phyloP scores from a whole-genome alignment of 2,888 invertebrate genomes.

The Nowickia ferox region DNA sequence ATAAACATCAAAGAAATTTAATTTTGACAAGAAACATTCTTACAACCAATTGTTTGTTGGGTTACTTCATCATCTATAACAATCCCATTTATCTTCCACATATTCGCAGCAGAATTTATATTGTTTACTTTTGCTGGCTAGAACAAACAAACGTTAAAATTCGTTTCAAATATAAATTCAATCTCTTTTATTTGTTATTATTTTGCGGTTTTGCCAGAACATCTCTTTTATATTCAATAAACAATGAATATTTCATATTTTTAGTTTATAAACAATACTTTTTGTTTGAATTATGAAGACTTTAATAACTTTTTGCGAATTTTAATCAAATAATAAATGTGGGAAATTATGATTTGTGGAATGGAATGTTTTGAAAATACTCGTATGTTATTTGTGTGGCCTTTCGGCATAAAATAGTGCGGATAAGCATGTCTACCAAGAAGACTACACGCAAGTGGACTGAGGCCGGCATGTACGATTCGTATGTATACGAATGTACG shows the following conservation, averaged over 20 bases:
- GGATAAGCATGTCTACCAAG: too few relatives aligned
- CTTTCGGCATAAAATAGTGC: too few relatives aligned
- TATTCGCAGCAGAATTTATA: neutral
- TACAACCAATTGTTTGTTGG: neutral
- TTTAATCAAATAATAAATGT: neutral
- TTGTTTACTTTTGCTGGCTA: slow-evolving; percentile 11
- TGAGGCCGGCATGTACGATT: too few relatives aligned
- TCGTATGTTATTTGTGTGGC: too few relatives aligned
- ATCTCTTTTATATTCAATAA: slow-evolving; percentile 14
- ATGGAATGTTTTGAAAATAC: neutral
- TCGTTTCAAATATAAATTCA: slow-evolving; percentile 9
- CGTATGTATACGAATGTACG: too few relatives aligned
- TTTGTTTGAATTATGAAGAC: neutral
- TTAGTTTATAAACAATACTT: slow-evolving; percentile 21
- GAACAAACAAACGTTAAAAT: slow-evolving; percentile 25
- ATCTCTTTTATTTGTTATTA: slow-evolving; percentile 33
- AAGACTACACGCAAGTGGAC: too few relatives aligned
- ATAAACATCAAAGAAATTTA: too few relatives aligned
- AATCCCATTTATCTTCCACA: neutral
- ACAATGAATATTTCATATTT: neutral
- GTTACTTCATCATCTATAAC: neutral
- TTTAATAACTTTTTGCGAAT: neutral
- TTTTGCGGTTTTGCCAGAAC: slow-evolving; percentile 38
- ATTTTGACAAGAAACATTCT: neutral
- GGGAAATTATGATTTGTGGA: neutral